Evolutionary conservation across 1,140 invertebrate genomes (phyloP), one percentile per base, ranked within the genome.

Genomic region (Manduca sexta): DNA sequence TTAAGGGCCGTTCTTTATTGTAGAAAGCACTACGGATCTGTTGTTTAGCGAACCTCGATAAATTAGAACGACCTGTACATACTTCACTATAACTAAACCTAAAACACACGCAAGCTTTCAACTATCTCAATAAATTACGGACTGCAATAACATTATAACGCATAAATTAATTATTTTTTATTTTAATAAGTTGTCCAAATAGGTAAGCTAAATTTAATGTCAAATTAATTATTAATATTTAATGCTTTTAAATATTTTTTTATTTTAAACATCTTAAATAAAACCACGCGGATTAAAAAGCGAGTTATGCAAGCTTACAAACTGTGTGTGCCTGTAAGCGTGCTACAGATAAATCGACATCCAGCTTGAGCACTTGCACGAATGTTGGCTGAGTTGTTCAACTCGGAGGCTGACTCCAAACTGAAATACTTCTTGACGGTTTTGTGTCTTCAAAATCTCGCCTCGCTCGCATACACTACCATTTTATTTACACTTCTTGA

Each of bases 281-380:
- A n/a, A n/a, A n/a, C n/a, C n/a, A n/a, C n/a, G n/a, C n/a, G n/a
- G n/a, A n/a, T n/a, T n/a, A n/a, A n/a, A n/a, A 3, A 14, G 3
- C 33, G n/a, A n/a, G 21, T 26, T 29, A 10, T 42, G 13, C 2
- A 29, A 45, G 34, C 17, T 42, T 13, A 35, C 48, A 29, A 37
- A 29, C 52, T 10, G 58, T 60, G 53, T 60, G 58, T 60, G 49
- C 26, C 13, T 12, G 16, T 31, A 34, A 34, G 43, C 18, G 42
- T 46, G 37, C 40, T 43, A 33, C 35, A 61, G 50, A 61, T 56
- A 56, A 61, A 53, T 52, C 50, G 48, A 39, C 45, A 51, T 49
- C 35, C 42, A 57, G 49, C 30, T 53, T 34, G 33, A 62, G 55
- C 38, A 50, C 44, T 47, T 50, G 30, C 48, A 26, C 21, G 39